These are phyloP conservation scores for Brevimyrus niger DNA, from an alignment of 2,113 vertebrate species.

Conservation along the genomic window DNA sequence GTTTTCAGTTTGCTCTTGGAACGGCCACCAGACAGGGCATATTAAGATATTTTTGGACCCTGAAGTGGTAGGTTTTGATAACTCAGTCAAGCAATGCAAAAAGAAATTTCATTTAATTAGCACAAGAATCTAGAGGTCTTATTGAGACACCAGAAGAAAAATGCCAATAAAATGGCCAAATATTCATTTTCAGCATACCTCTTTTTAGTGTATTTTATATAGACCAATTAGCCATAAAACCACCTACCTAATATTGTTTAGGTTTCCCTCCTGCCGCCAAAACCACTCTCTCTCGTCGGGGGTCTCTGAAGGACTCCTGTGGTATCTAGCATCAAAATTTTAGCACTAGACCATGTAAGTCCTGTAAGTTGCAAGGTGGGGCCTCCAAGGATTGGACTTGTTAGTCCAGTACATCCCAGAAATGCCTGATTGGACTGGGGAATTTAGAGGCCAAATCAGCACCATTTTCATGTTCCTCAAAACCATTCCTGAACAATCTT, in stretches of 20 bases:
- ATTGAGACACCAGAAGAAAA: neutral
- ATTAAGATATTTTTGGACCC: neutral
- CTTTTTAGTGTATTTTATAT: neutral
- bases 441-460: neutral
- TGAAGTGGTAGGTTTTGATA: neutral
- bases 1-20: neutral
- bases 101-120: slow-evolving; percentile 22
- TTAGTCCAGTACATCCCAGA: neutral
- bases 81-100: slow-evolving; percentile 18
- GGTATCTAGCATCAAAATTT: neutral
- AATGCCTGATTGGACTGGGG: neutral
- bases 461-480: neutral
- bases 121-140: neutral
- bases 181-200: neutral
- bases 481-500: neutral
- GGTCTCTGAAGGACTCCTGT: neutral
- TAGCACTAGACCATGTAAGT: neutral
- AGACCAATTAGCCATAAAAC: neutral
- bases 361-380: neutral
- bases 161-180: neutral
- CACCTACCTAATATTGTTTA: neutral
- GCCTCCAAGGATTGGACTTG: neutral
- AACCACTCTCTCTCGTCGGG: neutral
- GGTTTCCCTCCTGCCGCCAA: neutral
- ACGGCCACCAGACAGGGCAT: neutral